Conservation (phyloP, 1,140 invertebrate species). For the Nautilus pompilius region DNA sequence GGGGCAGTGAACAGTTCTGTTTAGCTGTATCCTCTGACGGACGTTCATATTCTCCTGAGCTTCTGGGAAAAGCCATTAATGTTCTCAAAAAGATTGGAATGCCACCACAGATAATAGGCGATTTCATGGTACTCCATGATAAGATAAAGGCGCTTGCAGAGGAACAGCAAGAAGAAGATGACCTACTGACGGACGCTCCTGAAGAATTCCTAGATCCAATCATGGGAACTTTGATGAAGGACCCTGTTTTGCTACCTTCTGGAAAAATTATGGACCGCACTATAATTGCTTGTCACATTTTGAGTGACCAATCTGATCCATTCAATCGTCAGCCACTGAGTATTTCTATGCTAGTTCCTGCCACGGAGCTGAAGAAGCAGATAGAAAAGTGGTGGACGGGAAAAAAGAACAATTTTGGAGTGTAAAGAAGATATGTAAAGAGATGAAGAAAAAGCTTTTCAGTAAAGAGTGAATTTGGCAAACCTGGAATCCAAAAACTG, state of each 20-base stretch:
- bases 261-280: conserved; percentile 94
- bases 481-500: too few species aligned
- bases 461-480: too few species aligned
- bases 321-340: conserved; percentile 92
- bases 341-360: conserved; percentile 79
- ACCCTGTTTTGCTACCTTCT: conserved; percentile 90
- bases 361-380: too few species aligned
- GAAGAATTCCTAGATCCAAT: conserved; percentile 95
- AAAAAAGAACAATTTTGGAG: too few species aligned
- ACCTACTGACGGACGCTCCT: conserved; percentile 79
- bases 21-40: conserved; percentile 86
- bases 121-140: conserved; percentile 39
- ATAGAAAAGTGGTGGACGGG: too few species aligned
- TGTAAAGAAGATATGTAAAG: too few species aligned
- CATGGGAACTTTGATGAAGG: conserved; percentile 96
- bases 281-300: conserved; percentile 86
- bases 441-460: too few species aligned
- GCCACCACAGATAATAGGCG: conserved; percentile 30
- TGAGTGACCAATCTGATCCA: conserved; percentile 95
- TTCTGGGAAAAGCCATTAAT: conserved; percentile 76
- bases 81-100: conserved; percentile 51
- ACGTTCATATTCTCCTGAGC: conserved; percentile 82
- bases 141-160: conserved; percentile 62
- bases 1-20: conserved; percentile 71
- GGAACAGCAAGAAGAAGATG: conserved; percentile 71